A percentile compares a stretch with the other conserved stretches of the same genome.
Evolutionary conservation across 30 jellyfish, hydroid and myxozoan species (phyloP).

Genomic region (Catostylus mosaicus): DNA sequence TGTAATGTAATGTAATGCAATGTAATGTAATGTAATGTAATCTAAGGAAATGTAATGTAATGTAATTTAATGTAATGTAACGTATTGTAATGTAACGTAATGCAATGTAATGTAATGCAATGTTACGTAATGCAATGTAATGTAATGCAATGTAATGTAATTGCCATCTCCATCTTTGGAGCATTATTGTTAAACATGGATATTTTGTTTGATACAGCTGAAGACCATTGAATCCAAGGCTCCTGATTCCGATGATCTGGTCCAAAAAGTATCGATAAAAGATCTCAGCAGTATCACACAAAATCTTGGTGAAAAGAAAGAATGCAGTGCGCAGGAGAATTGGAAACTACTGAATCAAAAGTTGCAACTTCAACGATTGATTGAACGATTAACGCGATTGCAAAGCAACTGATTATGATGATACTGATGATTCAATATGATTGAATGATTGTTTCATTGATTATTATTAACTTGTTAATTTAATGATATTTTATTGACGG

Average conservation of each 20-base stretch:
- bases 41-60: not conserved
- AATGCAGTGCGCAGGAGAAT: constrained; percentile 58
- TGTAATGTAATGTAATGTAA: not conserved
- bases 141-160: not conserved
- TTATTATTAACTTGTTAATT: too few species aligned
- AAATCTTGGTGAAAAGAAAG: constrained; percentile 13
- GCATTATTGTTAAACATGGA: not conserved
- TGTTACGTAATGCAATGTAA: not conserved
- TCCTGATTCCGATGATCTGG: constrained; percentile 50
- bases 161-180: not conserved
- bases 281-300: constrained; percentile 26
- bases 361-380: constrained; percentile 89
- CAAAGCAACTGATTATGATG: constrained; percentile 28
- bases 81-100: not conserved
- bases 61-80: not conserved
- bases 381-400: constrained; percentile 82
- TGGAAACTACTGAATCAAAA: constrained; percentile 83
- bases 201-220: constrained; percentile 44
- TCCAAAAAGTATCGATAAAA: constrained; percentile 53
- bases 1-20: not conserved
- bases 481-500: too few species aligned
- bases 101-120: not conserved
- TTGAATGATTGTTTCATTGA: too few species aligned
- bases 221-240: constrained; percentile 74
- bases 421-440: not conserved